Base-by-base conservation (phyloP, 2,797 vertebrate species). In the Pogonophryne albipinna region DNA sequence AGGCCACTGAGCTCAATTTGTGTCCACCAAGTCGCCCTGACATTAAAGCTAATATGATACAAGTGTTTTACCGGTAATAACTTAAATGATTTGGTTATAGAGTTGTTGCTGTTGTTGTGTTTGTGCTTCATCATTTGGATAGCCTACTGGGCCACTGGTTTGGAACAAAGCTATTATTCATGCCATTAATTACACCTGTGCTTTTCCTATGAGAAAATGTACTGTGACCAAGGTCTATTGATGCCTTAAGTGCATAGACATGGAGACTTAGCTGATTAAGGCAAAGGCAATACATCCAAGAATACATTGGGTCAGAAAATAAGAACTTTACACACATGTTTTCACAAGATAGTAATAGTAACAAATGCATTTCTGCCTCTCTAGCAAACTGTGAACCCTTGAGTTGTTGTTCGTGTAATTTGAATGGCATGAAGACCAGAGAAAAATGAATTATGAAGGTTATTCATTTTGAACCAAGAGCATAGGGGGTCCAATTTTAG, bases 391-490 rank as follows among this genome's bases (percentile, higher is more conserved):
- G 31, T 34, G 31, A 34, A 34, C 31, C 6, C 31, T 34, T 38
- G 34, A 38, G 34, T 6, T 38, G 34, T 7, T 38, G 34, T 9
- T 38, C 34, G 8, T 9, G 7, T 6, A 38, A 8, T 38, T 8
- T 38, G 34, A 38, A 38, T 8, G 34, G 8, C 34, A 38, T 38
- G 6, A 9, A 38, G 34, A 38, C 3, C 47, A 56, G 16, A 50
- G 17, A 20, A 52, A 38, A 34, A 64, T 61, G 0, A 57, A 55
- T 41, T 15, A 23, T 55, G 20, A 71, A 52, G 50, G 45, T 61
- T 65, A 20, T 66, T 78, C 66, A 9, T 61, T 52, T 38, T 64
- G 0, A 47, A 59, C 60, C 73, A 56, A 57, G 47, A 65, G 20
- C 42, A 19, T 17, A 41, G 65, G 11, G 3, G 4, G 13, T 41